Conservation (phyloP, 2,113 vertebrate genomes). For the Cottus gobio region DNA sequence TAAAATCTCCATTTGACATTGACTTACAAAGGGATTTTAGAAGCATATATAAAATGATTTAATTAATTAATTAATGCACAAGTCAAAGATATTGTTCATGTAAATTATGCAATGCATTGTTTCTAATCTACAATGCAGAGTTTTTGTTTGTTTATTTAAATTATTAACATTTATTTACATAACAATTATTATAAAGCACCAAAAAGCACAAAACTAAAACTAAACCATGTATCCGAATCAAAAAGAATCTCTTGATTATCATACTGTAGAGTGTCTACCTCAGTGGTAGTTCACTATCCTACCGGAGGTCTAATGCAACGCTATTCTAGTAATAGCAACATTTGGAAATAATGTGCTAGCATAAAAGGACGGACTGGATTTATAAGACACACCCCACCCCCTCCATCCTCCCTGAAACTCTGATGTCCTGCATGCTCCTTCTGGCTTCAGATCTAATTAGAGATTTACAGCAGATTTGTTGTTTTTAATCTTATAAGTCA, state of each 20-base stretch:
- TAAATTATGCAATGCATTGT: neutral
- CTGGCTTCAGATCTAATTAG: conserved; percentile 6
- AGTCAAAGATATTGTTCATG: no score
- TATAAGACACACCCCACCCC: neutral
- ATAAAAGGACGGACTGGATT: neutral
- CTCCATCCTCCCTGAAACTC: neutral
- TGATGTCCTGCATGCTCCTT: neutral
- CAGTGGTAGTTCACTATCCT: neutral
- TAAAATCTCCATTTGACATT: conserved; percentile 7
- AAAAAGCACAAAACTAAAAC: neutral
- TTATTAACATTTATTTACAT: neutral
- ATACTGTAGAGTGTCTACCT: neutral
- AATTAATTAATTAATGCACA: no score
- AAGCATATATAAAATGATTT: conserved; percentile 16
- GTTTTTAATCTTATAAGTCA: neutral
- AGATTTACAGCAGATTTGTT: neutral
- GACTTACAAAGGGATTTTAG: conserved; percentile 23
- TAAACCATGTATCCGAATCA: neutral
- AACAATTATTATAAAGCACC: neutral
- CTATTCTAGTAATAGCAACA: neutral
- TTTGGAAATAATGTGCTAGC: neutral
- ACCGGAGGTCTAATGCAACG: neutral
- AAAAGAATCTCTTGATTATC: neutral
- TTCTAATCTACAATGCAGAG: neutral
- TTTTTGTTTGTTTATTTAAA: neutral